These are phyloP conservation scores for Hedychridium roseum DNA, from an alignment of 2,888 invertebrate species.

Conservation along the genomic window DNA sequence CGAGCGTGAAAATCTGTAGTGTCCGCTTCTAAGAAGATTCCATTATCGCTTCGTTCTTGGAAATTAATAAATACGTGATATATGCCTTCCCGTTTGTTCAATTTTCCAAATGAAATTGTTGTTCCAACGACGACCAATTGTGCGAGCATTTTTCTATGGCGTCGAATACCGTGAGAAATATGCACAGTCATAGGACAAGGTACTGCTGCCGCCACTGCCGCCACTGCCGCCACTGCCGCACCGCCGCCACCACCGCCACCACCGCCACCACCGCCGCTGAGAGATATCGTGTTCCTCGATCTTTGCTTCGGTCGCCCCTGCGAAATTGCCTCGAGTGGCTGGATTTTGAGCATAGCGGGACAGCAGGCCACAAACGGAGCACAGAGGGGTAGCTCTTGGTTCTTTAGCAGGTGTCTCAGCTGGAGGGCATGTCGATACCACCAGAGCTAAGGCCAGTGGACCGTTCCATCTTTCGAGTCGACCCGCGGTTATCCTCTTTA, in stretches of 20 bases:
- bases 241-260: no score
- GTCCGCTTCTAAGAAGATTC: conserved; percentile 29
- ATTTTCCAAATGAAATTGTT: no score
- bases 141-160: no score
- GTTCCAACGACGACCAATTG: no score
- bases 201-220: no score
- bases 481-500: conserved; percentile 1
- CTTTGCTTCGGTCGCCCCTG: conserved; percentile 14
- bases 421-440: conserved; percentile 28
- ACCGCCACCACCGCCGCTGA: no score
- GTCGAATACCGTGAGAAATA: no score
- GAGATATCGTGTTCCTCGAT: conserved; percentile 12
- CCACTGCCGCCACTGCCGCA: no score
- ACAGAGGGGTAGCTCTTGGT: conserved; percentile 25
- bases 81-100: no score
- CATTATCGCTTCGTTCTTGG: conserved; percentile 19
- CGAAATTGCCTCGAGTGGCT: conserved; percentile 24
- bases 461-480: conserved; percentile 8
- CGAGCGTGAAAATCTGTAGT: conserved; percentile 34
- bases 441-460: no score
- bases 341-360: conserved; percentile 17
- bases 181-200: no score
- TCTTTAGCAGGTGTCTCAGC: conserved; percentile 41
- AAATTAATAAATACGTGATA: no score
- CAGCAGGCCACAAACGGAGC: conserved; percentile 10